These are phyloP conservation scores for Sarcophaga subvicina DNA, from an alignment of 2,888 invertebrate species.

Conservation along the genomic window DNA sequence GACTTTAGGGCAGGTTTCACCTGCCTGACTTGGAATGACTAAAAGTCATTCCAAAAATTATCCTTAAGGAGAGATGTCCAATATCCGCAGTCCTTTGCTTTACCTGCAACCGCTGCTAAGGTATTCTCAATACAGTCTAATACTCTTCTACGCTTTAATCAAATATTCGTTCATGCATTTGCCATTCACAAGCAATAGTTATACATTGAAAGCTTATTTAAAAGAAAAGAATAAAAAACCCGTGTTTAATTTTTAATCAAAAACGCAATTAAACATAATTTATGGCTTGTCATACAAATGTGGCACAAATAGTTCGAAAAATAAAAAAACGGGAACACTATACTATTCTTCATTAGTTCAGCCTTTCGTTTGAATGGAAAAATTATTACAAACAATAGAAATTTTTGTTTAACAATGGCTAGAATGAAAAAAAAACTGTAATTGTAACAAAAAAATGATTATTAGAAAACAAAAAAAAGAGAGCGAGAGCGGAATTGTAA, in stretches of 20 bases:
- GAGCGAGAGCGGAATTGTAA: conserved; percentile 31
- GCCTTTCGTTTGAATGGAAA: conserved; percentile 32
- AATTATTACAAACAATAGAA: conserved; percentile 37
- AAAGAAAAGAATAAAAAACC: conserved; percentile 1
- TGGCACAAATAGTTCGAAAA: conserved; percentile 3
- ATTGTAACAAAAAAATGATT: conserved; percentile 53
- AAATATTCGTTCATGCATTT: too few relatives aligned
- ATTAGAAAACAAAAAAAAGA: conserved; percentile 18
- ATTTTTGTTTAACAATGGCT: conserved; percentile 49
- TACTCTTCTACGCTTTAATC: too few relatives aligned
- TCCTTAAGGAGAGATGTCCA: too few relatives aligned
- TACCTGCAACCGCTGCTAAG: too few relatives aligned
- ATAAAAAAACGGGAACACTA: conserved; percentile 14
- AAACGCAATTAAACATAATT: conserved; percentile 55
- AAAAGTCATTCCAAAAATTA: too few relatives aligned
- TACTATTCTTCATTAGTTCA: conserved; percentile 54
- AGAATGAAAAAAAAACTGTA: conserved; percentile 15
- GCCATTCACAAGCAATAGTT: background rate
- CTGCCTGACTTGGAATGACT: too few relatives aligned
- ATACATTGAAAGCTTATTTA: conserved; percentile 3
- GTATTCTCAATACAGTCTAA: too few relatives aligned
- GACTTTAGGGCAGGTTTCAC: too few relatives aligned
- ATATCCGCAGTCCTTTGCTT: too few relatives aligned
- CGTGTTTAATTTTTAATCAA: conserved; percentile 45
- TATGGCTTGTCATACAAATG: conserved; percentile 40